Evolutionary conservation across 2,797 vertebrate species (phyloP).

Genomic region (Euphonia xanthogaster): DNA sequence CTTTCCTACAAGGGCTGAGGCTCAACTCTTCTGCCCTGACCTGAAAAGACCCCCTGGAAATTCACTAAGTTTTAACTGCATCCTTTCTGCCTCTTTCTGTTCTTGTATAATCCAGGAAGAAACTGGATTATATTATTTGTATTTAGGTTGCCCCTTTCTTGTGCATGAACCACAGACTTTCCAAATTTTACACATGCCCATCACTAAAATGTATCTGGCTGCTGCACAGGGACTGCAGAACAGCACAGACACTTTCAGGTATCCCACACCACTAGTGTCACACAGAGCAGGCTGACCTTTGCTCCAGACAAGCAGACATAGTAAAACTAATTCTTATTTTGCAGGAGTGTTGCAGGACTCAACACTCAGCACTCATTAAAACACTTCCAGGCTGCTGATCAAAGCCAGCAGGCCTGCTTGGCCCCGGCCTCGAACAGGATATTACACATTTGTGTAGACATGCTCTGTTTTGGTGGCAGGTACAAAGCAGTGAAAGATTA

Average conservation of each 20-base stretch:
- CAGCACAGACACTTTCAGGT: background rate
- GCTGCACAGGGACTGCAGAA: background rate
- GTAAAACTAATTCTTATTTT: background rate
- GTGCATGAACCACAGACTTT: background rate
- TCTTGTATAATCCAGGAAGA: background rate
- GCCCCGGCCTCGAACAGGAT: background rate
- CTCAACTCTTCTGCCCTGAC: background rate
- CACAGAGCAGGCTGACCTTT: background rate
- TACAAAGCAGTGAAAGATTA: background rate
- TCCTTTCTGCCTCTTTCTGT: background rate
- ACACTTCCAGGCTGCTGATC: constrained; percentile 20
- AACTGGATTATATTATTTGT: background rate
- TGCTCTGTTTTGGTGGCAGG: constrained; percentile 1
- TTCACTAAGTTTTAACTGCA: background rate
- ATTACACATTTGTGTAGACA: constrained; percentile 6
- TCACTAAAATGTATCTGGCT: background rate
- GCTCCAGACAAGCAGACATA: background rate
- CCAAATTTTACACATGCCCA: background rate
- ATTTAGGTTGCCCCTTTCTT: background rate
- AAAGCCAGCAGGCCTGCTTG: constrained; percentile 15
- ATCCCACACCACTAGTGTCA: background rate
- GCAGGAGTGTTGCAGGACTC: constrained; percentile 12
- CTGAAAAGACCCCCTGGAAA: background rate
- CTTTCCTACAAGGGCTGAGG: fast-evolving
- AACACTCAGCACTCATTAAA: constrained; percentile 8